Conservation (phyloP, 2,888 invertebrate genomes). For the Phragmatobia fuliginosa region DNA sequence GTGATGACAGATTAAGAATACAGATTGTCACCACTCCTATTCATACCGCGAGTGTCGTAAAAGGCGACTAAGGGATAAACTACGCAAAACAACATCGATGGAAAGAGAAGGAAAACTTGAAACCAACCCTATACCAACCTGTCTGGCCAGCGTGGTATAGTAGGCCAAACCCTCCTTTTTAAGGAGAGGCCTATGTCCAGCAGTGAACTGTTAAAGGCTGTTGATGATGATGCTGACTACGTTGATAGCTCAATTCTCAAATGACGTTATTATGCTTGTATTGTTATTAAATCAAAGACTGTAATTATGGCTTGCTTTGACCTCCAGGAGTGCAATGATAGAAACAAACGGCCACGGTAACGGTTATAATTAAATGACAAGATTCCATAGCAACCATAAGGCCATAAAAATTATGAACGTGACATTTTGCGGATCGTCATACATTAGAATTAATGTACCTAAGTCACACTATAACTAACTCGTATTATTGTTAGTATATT, state of each 20-base stretch:
- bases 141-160: too few species aligned
- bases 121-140: too few species aligned
- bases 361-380: not conserved
- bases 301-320: not conserved
- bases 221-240: too few species aligned
- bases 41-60: too few species aligned
- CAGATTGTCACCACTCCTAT: too few species aligned
- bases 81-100: too few species aligned
- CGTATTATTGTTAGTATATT: not conserved
- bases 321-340: not conserved
- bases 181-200: too few species aligned
- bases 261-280: not conserved
- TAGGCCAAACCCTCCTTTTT: too few species aligned
- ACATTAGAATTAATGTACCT: not conserved
- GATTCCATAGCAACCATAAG: not conserved
- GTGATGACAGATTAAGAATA: too few species aligned
- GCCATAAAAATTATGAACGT: not conserved
- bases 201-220: too few species aligned
- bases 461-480: not conserved
- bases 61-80: too few species aligned
- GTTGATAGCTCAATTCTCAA: not conserved
- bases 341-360: not conserved
- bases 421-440: not conserved
- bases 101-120: too few species aligned
- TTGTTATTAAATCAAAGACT: not conserved